Base-by-base conservation (phyloP, 2,797 vertebrate species). In the Thripadectes ignobilis region DNA sequence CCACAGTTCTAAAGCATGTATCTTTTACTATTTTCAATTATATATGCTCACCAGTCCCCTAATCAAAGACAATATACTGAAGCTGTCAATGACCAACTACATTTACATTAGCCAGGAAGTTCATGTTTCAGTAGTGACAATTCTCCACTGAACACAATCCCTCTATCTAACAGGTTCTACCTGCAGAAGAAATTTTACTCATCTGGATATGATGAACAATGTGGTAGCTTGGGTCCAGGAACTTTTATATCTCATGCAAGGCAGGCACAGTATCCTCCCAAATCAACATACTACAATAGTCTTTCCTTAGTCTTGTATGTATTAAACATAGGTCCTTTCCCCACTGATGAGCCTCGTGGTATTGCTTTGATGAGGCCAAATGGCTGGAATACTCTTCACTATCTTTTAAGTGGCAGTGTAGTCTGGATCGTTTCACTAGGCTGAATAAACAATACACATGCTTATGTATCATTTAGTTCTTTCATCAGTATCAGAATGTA, bases 241-340 rank as follows among this genome's bases (percentile, higher is more conserved):
- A 65, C 34, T 57, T 85, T 16, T 36, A 49, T 3, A 59, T 45
- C n/a, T 75, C 13, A 21, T 4, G 12, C 51, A 55, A 55, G 20
- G 41, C 20, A 73, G 36, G 75, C 52, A 76, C 22, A 88, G 8
- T 27, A 79, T 22, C 27, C 68, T 92, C 52, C 34, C 22, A 22
- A 43, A 55, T 34, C 43, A 54, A 49, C 20, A 4, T 6, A 43
- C 9, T n/a, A 12, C 0, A 19, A 36, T 3, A 36, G 39, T 27
- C 46, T 41, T 57, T 85, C 38, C 49, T 45, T 54, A 46, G 38
- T 21, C 32, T 59, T 66, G 27, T n/a, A 45, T 15, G 10, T 20
- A 43, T 52, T 82, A 75, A 85, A n/a, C 54, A 58, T 26, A n/a
- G n/a, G 34, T 23, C 36, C 32, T 61, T 81, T 83, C 58, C 66